phyloP scores from a whole-genome alignment of 2,113 vertebrate species.

The Craseonycteris thonglongyai region DNA sequence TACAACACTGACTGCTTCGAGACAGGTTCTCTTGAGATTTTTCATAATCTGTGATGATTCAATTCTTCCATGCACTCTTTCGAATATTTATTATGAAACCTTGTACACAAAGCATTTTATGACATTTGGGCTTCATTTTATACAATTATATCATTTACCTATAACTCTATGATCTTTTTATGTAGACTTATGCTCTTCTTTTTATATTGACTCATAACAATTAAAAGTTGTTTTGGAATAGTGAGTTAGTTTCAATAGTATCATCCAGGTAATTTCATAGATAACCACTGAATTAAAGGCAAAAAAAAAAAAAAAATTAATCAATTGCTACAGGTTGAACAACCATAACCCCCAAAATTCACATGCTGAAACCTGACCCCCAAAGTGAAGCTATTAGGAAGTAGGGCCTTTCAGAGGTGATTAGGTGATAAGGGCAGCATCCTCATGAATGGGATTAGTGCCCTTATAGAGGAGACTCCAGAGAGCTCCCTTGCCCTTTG shows the following conservation, averaged over 20 bases:
- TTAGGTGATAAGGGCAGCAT: not conserved
- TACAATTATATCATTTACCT: not conserved
- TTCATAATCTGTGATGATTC: not conserved
- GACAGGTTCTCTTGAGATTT: not conserved
- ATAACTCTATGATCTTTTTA: too few species aligned
- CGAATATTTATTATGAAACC: not conserved
- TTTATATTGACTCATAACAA: not conserved
- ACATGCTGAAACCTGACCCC: not conserved
- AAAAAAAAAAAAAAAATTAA: not conserved
- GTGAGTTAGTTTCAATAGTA: not conserved
- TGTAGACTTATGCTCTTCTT: not conserved
- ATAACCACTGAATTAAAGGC: not conserved
- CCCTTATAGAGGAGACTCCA: not conserved
- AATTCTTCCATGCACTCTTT: not conserved
- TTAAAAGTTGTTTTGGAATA: not conserved
- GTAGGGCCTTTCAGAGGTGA: not conserved
- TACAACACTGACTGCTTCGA: not conserved
- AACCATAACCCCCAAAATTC: not conserved
- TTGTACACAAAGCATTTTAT: not conserved
- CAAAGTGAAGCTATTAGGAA: not conserved
- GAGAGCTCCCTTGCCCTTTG: not conserved
- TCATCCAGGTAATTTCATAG: not conserved
- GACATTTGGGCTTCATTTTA: not conserved
- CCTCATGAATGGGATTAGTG: not conserved
- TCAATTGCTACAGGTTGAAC: not conserved